Conservation (phyloP, 2,113 vertebrate species). For the Leucosticte australis region DNA sequence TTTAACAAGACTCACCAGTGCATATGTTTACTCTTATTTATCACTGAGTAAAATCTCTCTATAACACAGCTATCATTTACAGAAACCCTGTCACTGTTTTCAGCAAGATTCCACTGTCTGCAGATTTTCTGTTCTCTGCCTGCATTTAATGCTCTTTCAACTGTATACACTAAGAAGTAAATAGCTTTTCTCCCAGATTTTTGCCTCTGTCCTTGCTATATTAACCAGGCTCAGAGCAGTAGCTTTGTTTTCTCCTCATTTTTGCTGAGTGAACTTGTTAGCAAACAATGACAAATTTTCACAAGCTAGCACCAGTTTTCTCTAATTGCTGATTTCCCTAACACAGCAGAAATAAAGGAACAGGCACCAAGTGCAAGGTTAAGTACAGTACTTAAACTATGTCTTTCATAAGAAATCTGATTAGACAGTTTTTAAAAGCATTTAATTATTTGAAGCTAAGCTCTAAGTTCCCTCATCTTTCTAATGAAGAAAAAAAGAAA, state of each 20-base stretch:
- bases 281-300: not conserved
- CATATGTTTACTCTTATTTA: not conserved
- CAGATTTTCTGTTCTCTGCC: not conserved
- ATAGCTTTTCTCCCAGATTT: not conserved
- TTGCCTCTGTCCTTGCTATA: not conserved
- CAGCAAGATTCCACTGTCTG: not conserved
- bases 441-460: not conserved
- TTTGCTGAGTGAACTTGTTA: not conserved
- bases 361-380: not conserved
- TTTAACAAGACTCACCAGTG: not conserved
- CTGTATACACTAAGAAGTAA: not conserved
- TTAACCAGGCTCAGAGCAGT: not conserved
- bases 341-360: not conserved
- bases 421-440: not conserved
- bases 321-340: not conserved
- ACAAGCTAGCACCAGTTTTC: not conserved
- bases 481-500: not conserved
- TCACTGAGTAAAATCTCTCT: not conserved
- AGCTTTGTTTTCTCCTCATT: not conserved
- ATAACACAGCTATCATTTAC: not conserved
- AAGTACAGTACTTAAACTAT: not conserved
- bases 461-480: not conserved
- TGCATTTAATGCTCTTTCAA: not conserved
- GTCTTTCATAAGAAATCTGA: not conserved
- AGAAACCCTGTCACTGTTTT: not conserved